These are phyloP conservation scores for Rambutsinella grinnellia DNA, from an alignment of 2,888 invertebrate species.

Conservation along the genomic window DNA sequence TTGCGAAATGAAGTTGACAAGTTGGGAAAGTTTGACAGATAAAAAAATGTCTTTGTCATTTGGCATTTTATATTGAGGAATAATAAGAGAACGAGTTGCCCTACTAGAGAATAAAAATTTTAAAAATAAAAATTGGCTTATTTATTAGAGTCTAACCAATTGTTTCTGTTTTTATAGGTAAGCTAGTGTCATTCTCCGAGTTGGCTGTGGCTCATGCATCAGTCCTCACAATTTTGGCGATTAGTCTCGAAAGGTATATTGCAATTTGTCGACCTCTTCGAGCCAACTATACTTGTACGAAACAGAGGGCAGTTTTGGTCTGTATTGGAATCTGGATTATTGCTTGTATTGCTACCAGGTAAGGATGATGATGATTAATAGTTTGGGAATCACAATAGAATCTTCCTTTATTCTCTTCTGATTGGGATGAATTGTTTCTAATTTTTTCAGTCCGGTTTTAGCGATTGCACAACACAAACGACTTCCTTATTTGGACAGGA, in stretches of 20 bases:
- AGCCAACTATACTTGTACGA: constrained; percentile 69
- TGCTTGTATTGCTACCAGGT: constrained; percentile 68
- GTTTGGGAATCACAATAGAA: no score
- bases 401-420: no score
- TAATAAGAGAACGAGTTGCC: no score
- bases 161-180: constrained; percentile 87
- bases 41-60: neutral
- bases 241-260: constrained; percentile 85
- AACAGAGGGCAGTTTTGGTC: constrained; percentile 68
- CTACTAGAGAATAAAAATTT: no score
- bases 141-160: no score
- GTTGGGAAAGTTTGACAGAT: neutral
- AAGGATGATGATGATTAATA: constrained; percentile 14
- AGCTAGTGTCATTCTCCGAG: constrained; percentile 92
- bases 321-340: constrained; percentile 69
- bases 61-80: neutral
- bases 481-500: constrained; percentile 80
- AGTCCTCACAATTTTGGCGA: constrained; percentile 91
- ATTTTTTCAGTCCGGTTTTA: constrained; percentile 85
- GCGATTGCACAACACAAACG: constrained; percentile 82
- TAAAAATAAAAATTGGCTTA: no score
- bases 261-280: constrained; percentile 70
- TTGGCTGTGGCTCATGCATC: constrained; percentile 92
- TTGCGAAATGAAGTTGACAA: no score
- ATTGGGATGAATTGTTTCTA: constrained; percentile 2